Conservation (phyloP, 1,140 invertebrate species). For the Megalonaias nervosa region DNA sequence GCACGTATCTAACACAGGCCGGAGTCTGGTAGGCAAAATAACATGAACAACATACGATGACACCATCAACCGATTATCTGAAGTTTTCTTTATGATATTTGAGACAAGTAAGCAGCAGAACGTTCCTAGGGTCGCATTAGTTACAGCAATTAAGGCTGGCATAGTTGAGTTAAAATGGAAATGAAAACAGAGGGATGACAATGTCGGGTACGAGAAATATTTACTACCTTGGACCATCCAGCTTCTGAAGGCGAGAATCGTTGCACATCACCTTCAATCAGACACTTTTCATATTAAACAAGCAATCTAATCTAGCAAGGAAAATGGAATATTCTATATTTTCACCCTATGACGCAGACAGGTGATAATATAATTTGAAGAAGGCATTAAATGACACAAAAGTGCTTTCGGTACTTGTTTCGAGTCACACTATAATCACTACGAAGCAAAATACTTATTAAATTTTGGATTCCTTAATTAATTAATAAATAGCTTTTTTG, state of each 20-base stretch:
- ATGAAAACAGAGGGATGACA: not conserved
- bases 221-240: too few relatives aligned
- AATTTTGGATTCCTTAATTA: not conserved
- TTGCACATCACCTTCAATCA: not conserved
- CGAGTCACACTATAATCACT: not conserved
- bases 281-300: not conserved
- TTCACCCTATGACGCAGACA: too few relatives aligned
- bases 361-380: too few relatives aligned
- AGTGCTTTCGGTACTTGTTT: not conserved
- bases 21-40: constrained; percentile 76
- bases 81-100: constrained; percentile 97
- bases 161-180: not conserved
- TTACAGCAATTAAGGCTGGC: not conserved
- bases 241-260: not conserved
- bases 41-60: constrained; percentile 82
- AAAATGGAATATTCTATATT: too few relatives aligned
- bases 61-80: constrained; percentile 94
- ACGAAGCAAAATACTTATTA: not conserved
- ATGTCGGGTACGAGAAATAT: not conserved
- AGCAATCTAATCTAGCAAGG: too few relatives aligned
- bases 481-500: not conserved
- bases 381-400: too few relatives aligned
- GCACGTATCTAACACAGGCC: constrained; percentile 93
- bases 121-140: too few relatives aligned
- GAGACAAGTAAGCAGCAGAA: constrained; percentile 79